phyloP scores from a whole-genome alignment of 2,797 vertebrate species.

The Thunnus albacares region DNA sequence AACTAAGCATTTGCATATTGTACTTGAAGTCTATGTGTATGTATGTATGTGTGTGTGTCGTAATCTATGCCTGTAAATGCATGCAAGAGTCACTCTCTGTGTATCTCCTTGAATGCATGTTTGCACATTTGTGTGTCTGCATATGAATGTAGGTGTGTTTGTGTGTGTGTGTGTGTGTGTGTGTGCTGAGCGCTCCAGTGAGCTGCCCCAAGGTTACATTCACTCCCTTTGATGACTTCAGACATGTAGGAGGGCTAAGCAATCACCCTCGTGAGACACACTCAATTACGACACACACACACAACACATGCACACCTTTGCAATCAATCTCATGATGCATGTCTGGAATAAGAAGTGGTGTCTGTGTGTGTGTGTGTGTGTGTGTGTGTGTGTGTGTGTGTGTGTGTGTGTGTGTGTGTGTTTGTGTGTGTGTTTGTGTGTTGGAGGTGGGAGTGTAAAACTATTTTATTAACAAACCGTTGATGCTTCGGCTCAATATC shows the following conservation, averaged over 20 bases:
- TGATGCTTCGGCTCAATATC: constrained; percentile 10
- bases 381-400: constrained; percentile 20
- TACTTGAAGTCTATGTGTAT: constrained; percentile 30
- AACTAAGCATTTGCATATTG: constrained; percentile 69
- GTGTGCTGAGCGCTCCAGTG: constrained; percentile 29
- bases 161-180: constrained; percentile 25
- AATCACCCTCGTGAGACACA: constrained; percentile 72
- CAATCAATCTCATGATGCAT: constrained; percentile 69
- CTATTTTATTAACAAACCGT: constrained; percentile 38
- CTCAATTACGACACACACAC: constrained; percentile 60
- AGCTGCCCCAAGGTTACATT: constrained; percentile 78
- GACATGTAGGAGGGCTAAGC: constrained; percentile 76
- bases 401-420: constrained; percentile 23
- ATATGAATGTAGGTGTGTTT: constrained; percentile 10
- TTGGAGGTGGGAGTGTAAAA: not conserved
- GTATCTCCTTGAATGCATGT: constrained; percentile 1
- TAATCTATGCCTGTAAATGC: constrained; percentile 32
- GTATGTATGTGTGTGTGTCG: constrained; percentile 11
- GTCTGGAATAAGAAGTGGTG: constrained; percentile 68
- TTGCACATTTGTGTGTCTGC: constrained; percentile 17
- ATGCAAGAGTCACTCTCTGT: not conserved
- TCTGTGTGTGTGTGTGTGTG: constrained; percentile 23
- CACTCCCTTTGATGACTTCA: constrained; percentile 78
- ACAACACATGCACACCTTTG: constrained; percentile 25
- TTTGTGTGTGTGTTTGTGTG: constrained; percentile 21